Conservation (phyloP, 2,888 invertebrate species). For the Alcis repandata region DNA sequence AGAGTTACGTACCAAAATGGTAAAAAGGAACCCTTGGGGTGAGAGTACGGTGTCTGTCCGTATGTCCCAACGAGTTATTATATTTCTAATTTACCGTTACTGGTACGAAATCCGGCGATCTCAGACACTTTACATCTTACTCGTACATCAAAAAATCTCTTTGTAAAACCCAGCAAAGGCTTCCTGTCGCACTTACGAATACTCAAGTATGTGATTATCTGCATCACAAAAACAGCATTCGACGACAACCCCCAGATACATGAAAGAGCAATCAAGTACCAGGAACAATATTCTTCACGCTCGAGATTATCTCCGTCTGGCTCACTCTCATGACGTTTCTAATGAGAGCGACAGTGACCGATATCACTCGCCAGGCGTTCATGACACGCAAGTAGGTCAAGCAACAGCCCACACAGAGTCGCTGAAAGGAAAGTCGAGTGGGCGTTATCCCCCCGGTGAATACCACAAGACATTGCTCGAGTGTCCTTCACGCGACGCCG, state of each 20-base stretch:
- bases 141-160: background rate
- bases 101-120: background rate
- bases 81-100: background rate
- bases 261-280: constrained; percentile 33
- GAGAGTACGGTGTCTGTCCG: too few species aligned
- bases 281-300: too few species aligned
- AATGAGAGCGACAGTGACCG: too few species aligned
- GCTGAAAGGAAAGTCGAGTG: constrained; percentile 16
- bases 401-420: constrained; percentile 44
- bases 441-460: constrained; percentile 25
- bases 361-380: too few species aligned
- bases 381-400: constrained; percentile 56
- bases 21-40: too few species aligned
- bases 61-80: too few species aligned
- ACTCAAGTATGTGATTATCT: constrained; percentile 5
- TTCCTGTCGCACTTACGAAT: background rate
- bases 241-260: constrained; percentile 5
- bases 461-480: constrained; percentile 21
- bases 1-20: too few species aligned
- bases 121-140: background rate
- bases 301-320: too few species aligned
- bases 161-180: background rate
- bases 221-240: constrained; percentile 15
- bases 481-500: constrained; percentile 32
- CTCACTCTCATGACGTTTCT: too few species aligned